These are phyloP conservation scores for Acanthococcus lagerstroemiae DNA, from an alignment of 2,888 invertebrate genomes.

Conservation along the genomic window DNA sequence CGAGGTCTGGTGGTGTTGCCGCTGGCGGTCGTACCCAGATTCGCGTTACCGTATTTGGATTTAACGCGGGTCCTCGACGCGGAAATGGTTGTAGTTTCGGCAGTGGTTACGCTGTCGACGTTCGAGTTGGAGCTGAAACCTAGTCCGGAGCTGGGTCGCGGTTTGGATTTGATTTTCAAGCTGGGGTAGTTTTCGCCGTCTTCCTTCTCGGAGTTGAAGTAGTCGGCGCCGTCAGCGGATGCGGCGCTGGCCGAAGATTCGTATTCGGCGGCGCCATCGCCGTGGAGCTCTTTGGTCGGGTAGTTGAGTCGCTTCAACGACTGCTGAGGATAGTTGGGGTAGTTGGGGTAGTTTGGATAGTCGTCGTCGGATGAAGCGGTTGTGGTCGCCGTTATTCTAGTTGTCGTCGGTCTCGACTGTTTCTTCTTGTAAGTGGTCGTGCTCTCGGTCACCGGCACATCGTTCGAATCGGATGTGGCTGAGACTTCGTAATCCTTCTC, in stretches of 20 bases:
- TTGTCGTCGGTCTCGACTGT: constrained; percentile 11
- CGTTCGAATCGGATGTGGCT: background rate
- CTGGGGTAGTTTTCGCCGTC: constrained; percentile 31
- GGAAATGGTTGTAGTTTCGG: constrained; percentile 7
- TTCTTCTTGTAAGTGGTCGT: background rate
- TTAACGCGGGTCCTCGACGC: constrained; percentile 33
- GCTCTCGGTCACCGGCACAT: background rate
- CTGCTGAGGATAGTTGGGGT: constrained; percentile 11
- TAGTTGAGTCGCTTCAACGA: background rate
- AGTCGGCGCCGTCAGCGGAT: no score
- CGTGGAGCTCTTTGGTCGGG: background rate
- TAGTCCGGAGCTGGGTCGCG: background rate
- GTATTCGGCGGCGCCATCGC: constrained; percentile 21
- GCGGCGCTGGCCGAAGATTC: background rate
- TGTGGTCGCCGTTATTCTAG: constrained; percentile 39
- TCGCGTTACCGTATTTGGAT: constrained; percentile 38
- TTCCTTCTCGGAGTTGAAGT: constrained; percentile 21
- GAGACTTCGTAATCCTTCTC: background rate
- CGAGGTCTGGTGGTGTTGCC: constrained; percentile 50
- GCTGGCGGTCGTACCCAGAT: constrained; percentile 37
- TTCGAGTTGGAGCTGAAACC: background rate
- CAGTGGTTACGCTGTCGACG: constrained; percentile 17
- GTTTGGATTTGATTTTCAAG: background rate
- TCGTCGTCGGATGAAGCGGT: constrained; percentile 40
- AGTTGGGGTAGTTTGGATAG: constrained; percentile 32